Evolutionary conservation across 2,797 vertebrate genomes (phyloP).

Genomic region (Poeciliopsis paucimaculata): DNA sequence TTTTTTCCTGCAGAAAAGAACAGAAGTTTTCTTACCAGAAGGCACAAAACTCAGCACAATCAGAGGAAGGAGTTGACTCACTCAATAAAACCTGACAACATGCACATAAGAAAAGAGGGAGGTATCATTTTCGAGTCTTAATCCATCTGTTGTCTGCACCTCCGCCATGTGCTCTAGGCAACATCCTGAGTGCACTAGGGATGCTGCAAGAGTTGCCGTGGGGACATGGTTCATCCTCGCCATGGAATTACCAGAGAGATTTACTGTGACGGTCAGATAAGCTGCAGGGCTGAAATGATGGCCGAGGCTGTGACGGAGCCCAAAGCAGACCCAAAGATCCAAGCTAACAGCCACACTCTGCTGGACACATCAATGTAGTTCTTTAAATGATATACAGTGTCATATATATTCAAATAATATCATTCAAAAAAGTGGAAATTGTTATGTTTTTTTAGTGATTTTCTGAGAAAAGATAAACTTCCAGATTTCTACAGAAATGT

Average conservation of each 20-base stretch:
- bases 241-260: constrained; percentile 58
- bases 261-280: constrained; percentile 63
- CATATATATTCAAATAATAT: constrained; percentile 1
- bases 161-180: constrained; percentile 19
- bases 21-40: constrained; percentile 6
- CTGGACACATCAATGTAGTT: constrained; percentile 6
- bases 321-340: constrained; percentile 31
- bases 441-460: constrained; percentile 18
- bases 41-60: background rate
- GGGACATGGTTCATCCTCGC: constrained; percentile 47
- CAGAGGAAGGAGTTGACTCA: constrained; percentile 3
- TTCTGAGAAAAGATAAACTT: constrained; percentile 18
- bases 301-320: constrained; percentile 37
- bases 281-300: constrained; percentile 56
- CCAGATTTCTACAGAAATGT: constrained; percentile 29
- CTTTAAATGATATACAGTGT: constrained; percentile 19
- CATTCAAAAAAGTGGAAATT: constrained; percentile 1
- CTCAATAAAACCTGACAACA: constrained; percentile 3
- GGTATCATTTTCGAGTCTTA: constrained; percentile 10
- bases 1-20: constrained; percentile 10
- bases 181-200: constrained; percentile 14
- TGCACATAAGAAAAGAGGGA: background rate
- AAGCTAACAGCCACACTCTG: constrained; percentile 28
- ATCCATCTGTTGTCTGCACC: constrained; percentile 42
- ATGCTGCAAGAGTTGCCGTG: constrained; percentile 25